These are phyloP conservation scores for Lydus trimaculatus DNA, from an alignment of 2,888 invertebrate species.

Conservation along the genomic window DNA sequence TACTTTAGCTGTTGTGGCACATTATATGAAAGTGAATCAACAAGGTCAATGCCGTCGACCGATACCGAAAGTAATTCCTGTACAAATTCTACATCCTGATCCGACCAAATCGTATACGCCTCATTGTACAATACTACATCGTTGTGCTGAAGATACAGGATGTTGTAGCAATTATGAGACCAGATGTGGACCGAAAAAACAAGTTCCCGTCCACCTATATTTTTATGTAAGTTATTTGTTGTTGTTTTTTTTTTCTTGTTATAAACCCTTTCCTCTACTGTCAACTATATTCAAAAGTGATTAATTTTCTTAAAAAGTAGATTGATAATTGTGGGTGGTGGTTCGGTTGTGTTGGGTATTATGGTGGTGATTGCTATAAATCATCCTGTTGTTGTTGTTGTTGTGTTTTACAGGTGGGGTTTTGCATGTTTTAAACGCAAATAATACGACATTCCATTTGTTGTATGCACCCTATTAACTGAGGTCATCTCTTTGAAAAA, in stretches of 20 bases:
- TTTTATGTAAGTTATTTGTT: constrained; percentile 79
- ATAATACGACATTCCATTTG: constrained; percentile 19
- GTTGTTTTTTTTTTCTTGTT: not conserved
- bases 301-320: not conserved
- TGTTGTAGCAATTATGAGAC: constrained; percentile 79
- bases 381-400: not conserved
- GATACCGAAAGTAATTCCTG: constrained; percentile 76
- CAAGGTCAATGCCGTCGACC: constrained; percentile 74
- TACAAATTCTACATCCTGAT: constrained; percentile 75
- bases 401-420: constrained; percentile 16
- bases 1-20: constrained; percentile 51
- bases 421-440: constrained; percentile 21
- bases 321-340: constrained; percentile 3
- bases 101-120: constrained; percentile 80
- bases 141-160: constrained; percentile 87
- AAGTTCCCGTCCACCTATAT: constrained; percentile 74
- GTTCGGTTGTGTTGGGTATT: not conserved
- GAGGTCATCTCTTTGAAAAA: constrained; percentile 21
- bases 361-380: not conserved
- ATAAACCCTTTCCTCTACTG: not conserved
- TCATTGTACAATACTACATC: constrained; percentile 84
- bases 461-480: constrained; percentile 21
- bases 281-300: not conserved
- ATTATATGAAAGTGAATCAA: constrained; percentile 52
- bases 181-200: constrained; percentile 80